phyloP scores from a whole-genome alignment of 1,140 invertebrate species.

The Acromyrmex echinatior region DNA sequence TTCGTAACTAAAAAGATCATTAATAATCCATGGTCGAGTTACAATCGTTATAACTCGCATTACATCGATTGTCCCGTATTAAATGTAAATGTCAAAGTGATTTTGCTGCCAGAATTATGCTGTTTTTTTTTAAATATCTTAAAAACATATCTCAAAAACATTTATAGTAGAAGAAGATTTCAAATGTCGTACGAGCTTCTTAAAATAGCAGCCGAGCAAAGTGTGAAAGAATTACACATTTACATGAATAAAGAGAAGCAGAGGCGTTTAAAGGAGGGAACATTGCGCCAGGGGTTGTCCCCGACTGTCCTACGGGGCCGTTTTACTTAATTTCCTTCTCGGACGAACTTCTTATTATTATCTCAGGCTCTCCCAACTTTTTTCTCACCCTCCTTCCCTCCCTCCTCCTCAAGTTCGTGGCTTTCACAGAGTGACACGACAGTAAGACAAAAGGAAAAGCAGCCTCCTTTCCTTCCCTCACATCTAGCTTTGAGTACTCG shows the following conservation, averaged over 20 bases:
- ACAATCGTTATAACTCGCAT: neutral
- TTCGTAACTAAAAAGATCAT: slow-evolving; percentile 9
- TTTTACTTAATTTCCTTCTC: slow-evolving; percentile 83
- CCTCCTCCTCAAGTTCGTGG: slow-evolving; percentile 63
- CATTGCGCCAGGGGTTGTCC: slow-evolving; percentile 56
- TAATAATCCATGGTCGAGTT: neutral
- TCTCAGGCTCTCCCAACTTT: slow-evolving; percentile 80
- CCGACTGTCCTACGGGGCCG: slow-evolving; percentile 54
- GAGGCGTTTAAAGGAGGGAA: slow-evolving; percentile 55
- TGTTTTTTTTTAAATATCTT: neutral
- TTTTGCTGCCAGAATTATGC: neutral
- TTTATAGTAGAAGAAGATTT: neutral
- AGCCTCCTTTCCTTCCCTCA: neutral
- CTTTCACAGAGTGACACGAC: slow-evolving; percentile 62
- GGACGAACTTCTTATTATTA: slow-evolving; percentile 84
- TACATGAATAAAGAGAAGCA: slow-evolving; percentile 50
- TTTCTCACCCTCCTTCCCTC: slow-evolving; percentile 63
- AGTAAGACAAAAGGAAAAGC: slow-evolving; percentile 83
- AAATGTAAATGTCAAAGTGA: neutral
- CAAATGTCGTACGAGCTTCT: neutral
- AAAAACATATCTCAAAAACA: neutral
- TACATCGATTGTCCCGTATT: neutral
- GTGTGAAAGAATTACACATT: slow-evolving; percentile 52
- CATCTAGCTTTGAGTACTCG: slow-evolving; percentile 7
- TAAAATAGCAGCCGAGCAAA: neutral